Percentiles rank a stretch among this genome's conserved stretches.
Conservation (phyloP, 2,797 vertebrate species). For the Tapera naevia region DNA sequence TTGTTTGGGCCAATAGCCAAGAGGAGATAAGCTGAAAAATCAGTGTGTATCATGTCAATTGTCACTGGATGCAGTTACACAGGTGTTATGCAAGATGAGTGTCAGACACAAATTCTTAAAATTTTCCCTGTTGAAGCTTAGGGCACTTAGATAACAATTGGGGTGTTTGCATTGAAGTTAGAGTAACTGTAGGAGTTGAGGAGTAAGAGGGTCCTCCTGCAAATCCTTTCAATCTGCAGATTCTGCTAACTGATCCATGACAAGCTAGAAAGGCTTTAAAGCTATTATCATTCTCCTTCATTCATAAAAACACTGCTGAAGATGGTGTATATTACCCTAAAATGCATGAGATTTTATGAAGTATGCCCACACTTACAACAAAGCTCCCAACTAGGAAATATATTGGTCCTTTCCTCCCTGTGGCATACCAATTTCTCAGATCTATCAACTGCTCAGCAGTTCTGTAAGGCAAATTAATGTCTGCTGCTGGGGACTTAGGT, state of each 20-base stretch:
- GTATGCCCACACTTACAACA: background rate
- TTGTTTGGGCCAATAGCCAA: background rate
- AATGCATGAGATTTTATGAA: background rate
- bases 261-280: background rate
- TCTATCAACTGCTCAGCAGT: constrained; percentile 11
- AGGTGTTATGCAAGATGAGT: background rate
- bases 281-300: background rate
- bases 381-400: constrained; percentile 11
- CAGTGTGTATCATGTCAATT: background rate
- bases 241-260: background rate
- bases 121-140: background rate
- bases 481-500: background rate
- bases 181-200: background rate
- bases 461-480: constrained; percentile 23
- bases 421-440: constrained; percentile 24
- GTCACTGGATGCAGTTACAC: background rate
- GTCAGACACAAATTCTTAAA: background rate
- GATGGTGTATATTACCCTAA: background rate
- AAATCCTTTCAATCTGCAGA: background rate
- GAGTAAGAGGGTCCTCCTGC: background rate
- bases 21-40: background rate
- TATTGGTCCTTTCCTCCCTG: background rate
- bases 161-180: background rate
- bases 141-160: background rate
- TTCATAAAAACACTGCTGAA: background rate